Conservation (phyloP, 37 sponge, comb jelly and placozoan species). For the Tethya wilhelma region DNA sequence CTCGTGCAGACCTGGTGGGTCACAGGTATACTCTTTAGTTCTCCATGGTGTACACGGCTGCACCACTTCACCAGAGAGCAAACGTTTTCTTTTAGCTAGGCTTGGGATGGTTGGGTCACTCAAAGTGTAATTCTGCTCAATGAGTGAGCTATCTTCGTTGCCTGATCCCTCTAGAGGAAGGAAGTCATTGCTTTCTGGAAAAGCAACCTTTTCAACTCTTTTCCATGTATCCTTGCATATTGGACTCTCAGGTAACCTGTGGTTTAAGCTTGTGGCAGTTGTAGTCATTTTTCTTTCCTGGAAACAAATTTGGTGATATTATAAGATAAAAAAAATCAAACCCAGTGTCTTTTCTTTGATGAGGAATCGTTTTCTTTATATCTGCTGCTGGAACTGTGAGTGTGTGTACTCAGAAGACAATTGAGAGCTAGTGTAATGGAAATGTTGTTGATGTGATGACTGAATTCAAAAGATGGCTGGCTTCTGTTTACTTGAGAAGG, state of each 20-base stretch:
- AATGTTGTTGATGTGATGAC: not conserved
- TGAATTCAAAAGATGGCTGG: not conserved
- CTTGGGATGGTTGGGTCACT: not conserved
- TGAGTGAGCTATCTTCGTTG: too few species aligned
- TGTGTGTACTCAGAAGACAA: not conserved
- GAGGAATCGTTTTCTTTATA: not conserved
- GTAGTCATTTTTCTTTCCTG: conserved; percentile 11
- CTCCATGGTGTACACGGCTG: conserved; percentile 68
- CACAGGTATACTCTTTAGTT: conserved; percentile 81
- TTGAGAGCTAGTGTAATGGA: not conserved
- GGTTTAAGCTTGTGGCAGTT: too few species aligned
- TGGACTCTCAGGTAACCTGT: conserved; percentile 9
- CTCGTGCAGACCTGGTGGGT: conserved; percentile 89
- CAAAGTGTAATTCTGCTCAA: too few species aligned
- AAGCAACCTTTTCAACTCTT: conserved; percentile 49
- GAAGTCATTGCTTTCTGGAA: conserved; percentile 23
- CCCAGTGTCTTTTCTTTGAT: not conserved
- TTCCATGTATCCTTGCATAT: conserved; percentile 48
- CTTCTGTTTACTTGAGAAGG: too few species aligned
- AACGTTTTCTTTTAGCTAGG: conserved; percentile 5
- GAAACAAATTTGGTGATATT: too few species aligned
- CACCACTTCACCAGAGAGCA: conserved; percentile 38
- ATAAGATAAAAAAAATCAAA: not conserved
- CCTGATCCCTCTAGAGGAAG: too few species aligned
- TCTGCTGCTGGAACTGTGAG: not conserved